phyloP scores from a whole-genome alignment of 2,797 vertebrate species.

The Melanotaenia nigrans region DNA sequence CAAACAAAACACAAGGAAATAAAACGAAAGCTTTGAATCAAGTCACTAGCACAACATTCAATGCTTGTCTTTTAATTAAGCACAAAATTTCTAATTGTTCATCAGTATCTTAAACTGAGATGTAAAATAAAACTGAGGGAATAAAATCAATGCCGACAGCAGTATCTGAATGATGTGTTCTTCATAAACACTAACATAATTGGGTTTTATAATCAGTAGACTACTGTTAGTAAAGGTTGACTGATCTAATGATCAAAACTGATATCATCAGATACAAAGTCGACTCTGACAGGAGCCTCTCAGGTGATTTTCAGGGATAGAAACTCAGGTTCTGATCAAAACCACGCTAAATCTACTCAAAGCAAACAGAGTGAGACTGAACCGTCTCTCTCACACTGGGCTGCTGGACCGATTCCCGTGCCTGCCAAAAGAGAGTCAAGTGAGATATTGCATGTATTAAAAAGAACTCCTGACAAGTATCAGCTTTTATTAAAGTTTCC shows the following conservation, averaged over 20 bases:
- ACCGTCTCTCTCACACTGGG: slow-evolving; percentile 75
- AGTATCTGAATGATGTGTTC: slow-evolving; percentile 5
- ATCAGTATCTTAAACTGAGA: not conserved
- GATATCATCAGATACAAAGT: slow-evolving; percentile 41
- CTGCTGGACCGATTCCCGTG: slow-evolving; percentile 54
- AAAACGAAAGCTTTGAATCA: not conserved
- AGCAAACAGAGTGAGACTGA: slow-evolving; percentile 54
- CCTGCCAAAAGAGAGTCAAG: slow-evolving; percentile 72
- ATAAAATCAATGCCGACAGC: not conserved
- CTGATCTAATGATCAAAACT: slow-evolving; percentile 41
- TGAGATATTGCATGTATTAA: slow-evolving; percentile 63
- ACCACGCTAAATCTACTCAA: slow-evolving; percentile 55
- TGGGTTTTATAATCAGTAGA: slow-evolving; percentile 27
- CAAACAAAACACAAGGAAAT: slow-evolving; percentile 20
- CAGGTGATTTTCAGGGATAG: slow-evolving; percentile 26
- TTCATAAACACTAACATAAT: slow-evolving; percentile 2
- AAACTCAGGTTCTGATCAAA: slow-evolving; percentile 33
- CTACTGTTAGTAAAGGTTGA: slow-evolving; percentile 36
- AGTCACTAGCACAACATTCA: slow-evolving; percentile 29
- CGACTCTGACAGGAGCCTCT: slow-evolving; percentile 16
- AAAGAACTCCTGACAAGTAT: slow-evolving; percentile 46
- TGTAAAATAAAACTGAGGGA: not conserved
- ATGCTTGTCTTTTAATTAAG: not conserved
- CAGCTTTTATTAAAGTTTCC: not conserved
- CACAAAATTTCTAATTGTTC: not conserved